Percentiles rank a stretch among this genome's conserved stretches.
phyloP scores from a whole-genome alignment of 2,113 vertebrate genomes.

The Chionodraco myersi region DNA sequence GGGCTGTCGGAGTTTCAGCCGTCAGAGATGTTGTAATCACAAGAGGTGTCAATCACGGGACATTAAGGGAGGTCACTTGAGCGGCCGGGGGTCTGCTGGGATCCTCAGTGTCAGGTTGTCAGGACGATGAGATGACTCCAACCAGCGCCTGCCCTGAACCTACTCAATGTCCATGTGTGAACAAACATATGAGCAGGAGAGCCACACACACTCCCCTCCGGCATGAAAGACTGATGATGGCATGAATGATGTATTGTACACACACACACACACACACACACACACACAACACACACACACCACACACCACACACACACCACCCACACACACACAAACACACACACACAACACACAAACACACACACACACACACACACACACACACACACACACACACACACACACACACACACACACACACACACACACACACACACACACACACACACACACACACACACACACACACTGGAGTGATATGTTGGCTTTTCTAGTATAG shows the following conservation, averaged over 20 bases:
- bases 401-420: slow-evolving; percentile 52
- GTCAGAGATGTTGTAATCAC: slow-evolving; percentile 13
- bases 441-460: slow-evolving; percentile 46
- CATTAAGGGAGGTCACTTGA: slow-evolving; percentile 48
- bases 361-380: slow-evolving; percentile 42
- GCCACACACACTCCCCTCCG: slow-evolving; percentile 27
- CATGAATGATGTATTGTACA: slow-evolving; percentile 66
- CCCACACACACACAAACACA: not conserved
- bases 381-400: slow-evolving; percentile 50
- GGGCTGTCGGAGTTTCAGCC: slow-evolving; percentile 6
- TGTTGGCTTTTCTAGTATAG: slow-evolving; percentile 11
- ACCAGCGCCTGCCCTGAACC: not conserved
- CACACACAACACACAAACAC: slow-evolving; percentile 9
- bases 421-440: slow-evolving; percentile 30
- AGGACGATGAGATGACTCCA: not conserved
- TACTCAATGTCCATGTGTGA: slow-evolving; percentile 6
- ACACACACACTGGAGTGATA: slow-evolving; percentile 1
- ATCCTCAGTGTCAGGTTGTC: not conserved
- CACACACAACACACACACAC: not conserved
- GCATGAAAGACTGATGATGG: slow-evolving; percentile 71
- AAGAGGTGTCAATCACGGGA: slow-evolving; percentile 62
- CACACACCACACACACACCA: slow-evolving; percentile 13
- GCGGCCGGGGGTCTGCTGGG: slow-evolving; percentile 16
- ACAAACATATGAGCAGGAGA: slow-evolving; percentile 42
- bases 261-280: slow-evolving; percentile 50